A percentile compares a stretch with the other conserved stretches of the same genome.
Evolutionary conservation across 2,888 invertebrate genomes (phyloP).

Genomic region (Drosophila kuntzei): DNA sequence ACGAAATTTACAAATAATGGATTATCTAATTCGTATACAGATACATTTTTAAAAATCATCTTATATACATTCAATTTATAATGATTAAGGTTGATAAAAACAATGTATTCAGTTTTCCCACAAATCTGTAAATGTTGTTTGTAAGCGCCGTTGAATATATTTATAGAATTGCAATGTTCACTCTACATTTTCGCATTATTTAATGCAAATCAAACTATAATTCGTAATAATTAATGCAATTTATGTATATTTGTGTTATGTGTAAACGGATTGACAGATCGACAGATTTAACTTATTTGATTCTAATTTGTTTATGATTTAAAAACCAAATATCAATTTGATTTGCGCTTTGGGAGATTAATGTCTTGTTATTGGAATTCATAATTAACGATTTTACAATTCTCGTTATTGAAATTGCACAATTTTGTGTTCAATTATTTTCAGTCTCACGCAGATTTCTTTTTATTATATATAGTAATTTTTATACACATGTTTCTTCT

Average conservation of each 20-base stretch:
- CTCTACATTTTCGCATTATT: slow-evolving; percentile 11
- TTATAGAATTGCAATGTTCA: too few species aligned
- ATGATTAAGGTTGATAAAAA: too few species aligned
- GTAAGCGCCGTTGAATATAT: too few species aligned
- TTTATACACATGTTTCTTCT: slow-evolving; percentile 50
- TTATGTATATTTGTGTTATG: slow-evolving; percentile 34
- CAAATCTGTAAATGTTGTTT: neutral
- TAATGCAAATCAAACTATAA: slow-evolving; percentile 17
- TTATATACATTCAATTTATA: too few species aligned
- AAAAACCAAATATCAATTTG: slow-evolving; percentile 44
- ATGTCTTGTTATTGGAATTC: slow-evolving; percentile 45
- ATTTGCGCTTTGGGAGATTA: slow-evolving; percentile 57
- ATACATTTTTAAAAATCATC: too few species aligned
- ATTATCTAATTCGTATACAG: too few species aligned
- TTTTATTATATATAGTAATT: slow-evolving; percentile 46
- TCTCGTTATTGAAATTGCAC: slow-evolving; percentile 54
- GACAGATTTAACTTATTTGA: slow-evolving; percentile 11
- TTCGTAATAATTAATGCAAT: slow-evolving; percentile 19
- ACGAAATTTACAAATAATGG: too few species aligned
- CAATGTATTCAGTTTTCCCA: too few species aligned
- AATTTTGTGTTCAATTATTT: slow-evolving; percentile 64
- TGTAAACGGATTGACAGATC: slow-evolving; percentile 49
- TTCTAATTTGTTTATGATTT: slow-evolving; percentile 23
- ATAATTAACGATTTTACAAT: slow-evolving; percentile 39
- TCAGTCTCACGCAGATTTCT: slow-evolving; percentile 72